phyloP scores from a whole-genome alignment of 2,888 invertebrate genomes.

The Himalopsyche japonica region DNA sequence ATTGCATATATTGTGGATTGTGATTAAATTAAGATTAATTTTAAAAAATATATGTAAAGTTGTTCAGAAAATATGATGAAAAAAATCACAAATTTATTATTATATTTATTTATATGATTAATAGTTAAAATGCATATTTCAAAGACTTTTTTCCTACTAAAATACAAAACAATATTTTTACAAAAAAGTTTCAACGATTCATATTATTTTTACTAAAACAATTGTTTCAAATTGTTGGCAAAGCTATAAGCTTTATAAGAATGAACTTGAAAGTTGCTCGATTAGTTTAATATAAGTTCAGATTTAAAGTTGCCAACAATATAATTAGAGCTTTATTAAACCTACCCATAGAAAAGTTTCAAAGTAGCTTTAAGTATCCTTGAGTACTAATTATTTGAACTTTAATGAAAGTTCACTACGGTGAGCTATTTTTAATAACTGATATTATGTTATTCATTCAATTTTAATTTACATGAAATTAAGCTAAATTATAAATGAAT shows the following conservation, averaged over 20 bases:
- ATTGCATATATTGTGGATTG: too few species aligned
- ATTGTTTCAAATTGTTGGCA: not conserved
- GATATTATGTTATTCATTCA: not conserved
- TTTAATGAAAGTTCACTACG: not conserved
- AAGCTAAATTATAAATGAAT: not conserved
- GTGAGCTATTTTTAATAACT: not conserved
- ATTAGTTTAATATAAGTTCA: not conserved
- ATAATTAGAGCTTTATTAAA: not conserved
- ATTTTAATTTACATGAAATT: not conserved
- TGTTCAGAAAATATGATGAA: too few species aligned
- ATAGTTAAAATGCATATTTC: too few species aligned
- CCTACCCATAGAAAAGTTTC: not conserved
- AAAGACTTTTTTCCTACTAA: too few species aligned
- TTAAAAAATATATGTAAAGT: too few species aligned
- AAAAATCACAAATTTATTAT: too few species aligned
- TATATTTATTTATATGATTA: too few species aligned
- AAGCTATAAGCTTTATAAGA: too few species aligned
- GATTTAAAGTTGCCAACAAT: not conserved
- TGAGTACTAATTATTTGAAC: not conserved
- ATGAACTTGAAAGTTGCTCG: not conserved
- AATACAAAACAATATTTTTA: too few species aligned
- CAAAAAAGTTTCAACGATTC: not conserved
- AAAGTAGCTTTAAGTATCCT: not conserved
- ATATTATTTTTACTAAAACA: not conserved
- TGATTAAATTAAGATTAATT: too few species aligned